These are phyloP conservation scores for Sympetrum striolatum DNA, from an alignment of 2,888 invertebrate genomes.

Conservation along the genomic window DNA sequence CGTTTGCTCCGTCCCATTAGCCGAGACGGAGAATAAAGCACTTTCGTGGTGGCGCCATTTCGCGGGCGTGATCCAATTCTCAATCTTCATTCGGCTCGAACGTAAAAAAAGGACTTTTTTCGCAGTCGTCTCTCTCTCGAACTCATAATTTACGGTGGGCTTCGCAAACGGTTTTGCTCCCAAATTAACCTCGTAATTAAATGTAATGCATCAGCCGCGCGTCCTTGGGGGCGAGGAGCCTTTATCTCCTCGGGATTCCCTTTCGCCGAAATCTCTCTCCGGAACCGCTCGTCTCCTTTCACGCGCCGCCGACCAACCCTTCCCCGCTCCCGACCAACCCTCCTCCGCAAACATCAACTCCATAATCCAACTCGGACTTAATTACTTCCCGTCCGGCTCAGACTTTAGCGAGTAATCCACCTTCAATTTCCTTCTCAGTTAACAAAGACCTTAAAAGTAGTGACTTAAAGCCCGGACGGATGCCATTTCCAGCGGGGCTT, in stretches of 20 bases:
- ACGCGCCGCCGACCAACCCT: neutral
- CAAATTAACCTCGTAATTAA: neutral
- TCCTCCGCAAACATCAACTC: constrained; percentile 30
- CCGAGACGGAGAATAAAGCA: neutral
- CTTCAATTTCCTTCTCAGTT: constrained; percentile 26
- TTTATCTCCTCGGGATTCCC: neutral
- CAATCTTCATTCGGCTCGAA: neutral
- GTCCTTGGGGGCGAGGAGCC: neutral
- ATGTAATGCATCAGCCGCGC: neutral
- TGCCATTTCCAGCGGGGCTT: neutral
- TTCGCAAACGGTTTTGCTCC: neutral
- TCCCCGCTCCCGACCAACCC: neutral
- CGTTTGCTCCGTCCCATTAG: neutral
- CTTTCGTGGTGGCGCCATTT: neutral
- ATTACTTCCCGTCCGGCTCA: constrained; percentile 36
- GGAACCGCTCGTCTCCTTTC: neutral
- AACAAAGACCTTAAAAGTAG: constrained; percentile 3
- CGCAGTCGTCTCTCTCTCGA: neutral
- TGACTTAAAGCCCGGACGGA: neutral
- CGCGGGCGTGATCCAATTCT: neutral
- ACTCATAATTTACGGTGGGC: neutral
- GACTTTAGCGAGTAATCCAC: constrained; percentile 18
- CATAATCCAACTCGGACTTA: constrained; percentile 39
- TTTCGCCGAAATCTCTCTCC: neutral
- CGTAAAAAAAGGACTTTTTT: neutral